Evolutionary conservation across 2,888 invertebrate genomes (phyloP).

Genomic region (Gibbula magus): DNA sequence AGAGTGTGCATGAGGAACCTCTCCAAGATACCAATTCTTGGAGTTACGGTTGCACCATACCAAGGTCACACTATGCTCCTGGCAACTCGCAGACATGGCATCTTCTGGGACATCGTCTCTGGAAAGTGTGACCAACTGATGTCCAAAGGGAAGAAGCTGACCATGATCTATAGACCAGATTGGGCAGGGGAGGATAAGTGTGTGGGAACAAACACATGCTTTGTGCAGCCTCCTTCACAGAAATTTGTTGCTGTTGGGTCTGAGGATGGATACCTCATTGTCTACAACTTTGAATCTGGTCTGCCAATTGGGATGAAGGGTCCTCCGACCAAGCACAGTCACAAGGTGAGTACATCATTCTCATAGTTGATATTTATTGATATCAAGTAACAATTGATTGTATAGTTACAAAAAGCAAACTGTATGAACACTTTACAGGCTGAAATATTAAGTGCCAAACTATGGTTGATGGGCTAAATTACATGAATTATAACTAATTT

Average conservation of each 20-base stretch:
- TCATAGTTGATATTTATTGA: background rate
- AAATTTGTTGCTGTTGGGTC: constrained; percentile 55
- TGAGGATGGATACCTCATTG: constrained; percentile 62
- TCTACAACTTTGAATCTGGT: constrained; percentile 54
- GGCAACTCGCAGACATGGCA: constrained; percentile 52
- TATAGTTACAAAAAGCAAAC: no score
- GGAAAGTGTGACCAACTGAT: constrained; percentile 64
- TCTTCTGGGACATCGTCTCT: constrained; percentile 67
- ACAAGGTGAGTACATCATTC: constrained; percentile 48
- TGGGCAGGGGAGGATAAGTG: constrained; percentile 47
- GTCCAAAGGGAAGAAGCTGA: constrained; percentile 40
- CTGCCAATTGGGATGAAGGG: constrained; percentile 49
- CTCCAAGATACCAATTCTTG: constrained; percentile 64
- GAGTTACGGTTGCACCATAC: constrained; percentile 47
- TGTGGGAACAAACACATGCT: constrained; percentile 45
- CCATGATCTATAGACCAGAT: constrained; percentile 58
- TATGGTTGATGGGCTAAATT: no score
- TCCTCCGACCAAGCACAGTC: constrained; percentile 55
- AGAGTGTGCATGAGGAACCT: constrained; percentile 55
- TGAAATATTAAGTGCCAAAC: no score
- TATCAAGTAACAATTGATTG: no score
- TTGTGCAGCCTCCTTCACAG: constrained; percentile 45
- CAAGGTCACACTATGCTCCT: constrained; percentile 59
- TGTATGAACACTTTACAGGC: no score
- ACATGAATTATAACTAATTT: no score